Evolutionary conservation across 2,113 vertebrate species (phyloP).

Genomic region (Platysteira castanea): DNA sequence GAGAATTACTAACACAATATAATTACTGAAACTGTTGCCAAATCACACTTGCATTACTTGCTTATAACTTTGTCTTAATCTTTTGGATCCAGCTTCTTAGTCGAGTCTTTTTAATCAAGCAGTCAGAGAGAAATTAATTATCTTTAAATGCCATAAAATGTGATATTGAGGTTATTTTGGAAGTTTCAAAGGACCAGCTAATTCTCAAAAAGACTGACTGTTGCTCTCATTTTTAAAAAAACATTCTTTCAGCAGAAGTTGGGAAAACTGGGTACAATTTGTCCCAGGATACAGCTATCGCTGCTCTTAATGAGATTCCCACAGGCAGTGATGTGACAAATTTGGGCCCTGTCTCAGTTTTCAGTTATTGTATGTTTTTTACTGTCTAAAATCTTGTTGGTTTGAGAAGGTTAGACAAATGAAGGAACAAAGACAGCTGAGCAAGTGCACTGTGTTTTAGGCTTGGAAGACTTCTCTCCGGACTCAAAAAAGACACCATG

Average conservation of each 20-base stretch:
- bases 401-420: background rate
- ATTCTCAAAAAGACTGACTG: background rate
- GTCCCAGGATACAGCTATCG: background rate
- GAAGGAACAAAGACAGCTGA: background rate
- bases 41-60: slow-evolving; percentile 23
- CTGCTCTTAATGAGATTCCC: background rate
- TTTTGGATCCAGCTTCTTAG: slow-evolving; percentile 18
- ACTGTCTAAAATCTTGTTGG: background rate
- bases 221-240: background rate
- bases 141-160: background rate
- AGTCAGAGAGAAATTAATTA: slow-evolving; percentile 63
- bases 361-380: background rate
- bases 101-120: slow-evolving; percentile 44
- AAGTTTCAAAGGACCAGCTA: background rate
- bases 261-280: background rate
- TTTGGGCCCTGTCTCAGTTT: background rate
- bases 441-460: background rate
- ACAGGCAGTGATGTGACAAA: background rate
- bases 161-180: background rate
- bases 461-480: background rate
- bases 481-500: background rate
- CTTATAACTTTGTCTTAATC: slow-evolving; percentile 38
- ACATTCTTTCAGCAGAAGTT: background rate
- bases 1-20: background rate
- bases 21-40: slow-evolving; percentile 43